Percentiles rank a stretch among this genome's conserved stretches.
Evolutionary conservation across 1,140 invertebrate species (phyloP).

Genomic region (Cydia pomonella): DNA sequence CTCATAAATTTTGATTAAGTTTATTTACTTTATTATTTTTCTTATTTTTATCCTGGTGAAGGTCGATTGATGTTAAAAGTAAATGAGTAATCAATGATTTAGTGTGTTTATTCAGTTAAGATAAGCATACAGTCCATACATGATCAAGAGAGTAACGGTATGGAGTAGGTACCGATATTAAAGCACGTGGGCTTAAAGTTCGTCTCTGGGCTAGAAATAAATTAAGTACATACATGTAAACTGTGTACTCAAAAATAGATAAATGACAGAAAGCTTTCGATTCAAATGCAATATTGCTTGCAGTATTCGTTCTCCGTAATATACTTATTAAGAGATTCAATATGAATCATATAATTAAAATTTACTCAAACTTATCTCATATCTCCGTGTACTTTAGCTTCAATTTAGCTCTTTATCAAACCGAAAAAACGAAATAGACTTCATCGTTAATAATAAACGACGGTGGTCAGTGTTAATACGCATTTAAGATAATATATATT

Average conservation of each 20-base stretch:
- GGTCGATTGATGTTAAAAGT: slow-evolving; percentile 1
- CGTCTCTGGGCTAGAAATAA: too few relatives aligned
- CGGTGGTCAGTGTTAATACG: slow-evolving; percentile 72
- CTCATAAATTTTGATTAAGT: slow-evolving; percentile 50
- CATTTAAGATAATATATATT: slow-evolving; percentile 79
- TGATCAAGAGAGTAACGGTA: not conserved
- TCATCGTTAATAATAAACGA: slow-evolving; percentile 56
- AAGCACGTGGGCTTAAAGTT: too few relatives aligned
- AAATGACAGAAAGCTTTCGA: too few relatives aligned
- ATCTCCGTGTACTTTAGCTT: slow-evolving; percentile 4
- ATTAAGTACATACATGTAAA: too few relatives aligned
- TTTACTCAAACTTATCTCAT: not conserved
- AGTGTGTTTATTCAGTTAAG: not conserved
- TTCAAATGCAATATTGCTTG: not conserved
- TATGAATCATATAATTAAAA: slow-evolving; percentile 6
- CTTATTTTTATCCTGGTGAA: slow-evolving; percentile 7
- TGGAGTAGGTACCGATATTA: too few relatives aligned
- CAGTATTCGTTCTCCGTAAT: not conserved
- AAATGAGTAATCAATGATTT: not conserved
- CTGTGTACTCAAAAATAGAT: too few relatives aligned
- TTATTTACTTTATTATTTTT: slow-evolving; percentile 21
- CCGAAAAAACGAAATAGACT: slow-evolving; percentile 47
- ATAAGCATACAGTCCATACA: not conserved
- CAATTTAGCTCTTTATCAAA: not conserved
- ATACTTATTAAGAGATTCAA: not conserved